A percentile compares a stretch with the other conserved stretches of the same genome.
These are phyloP conservation scores for Parascotia fuliginaria DNA, from an alignment of 2,888 invertebrate genomes.

Conservation along the genomic window DNA sequence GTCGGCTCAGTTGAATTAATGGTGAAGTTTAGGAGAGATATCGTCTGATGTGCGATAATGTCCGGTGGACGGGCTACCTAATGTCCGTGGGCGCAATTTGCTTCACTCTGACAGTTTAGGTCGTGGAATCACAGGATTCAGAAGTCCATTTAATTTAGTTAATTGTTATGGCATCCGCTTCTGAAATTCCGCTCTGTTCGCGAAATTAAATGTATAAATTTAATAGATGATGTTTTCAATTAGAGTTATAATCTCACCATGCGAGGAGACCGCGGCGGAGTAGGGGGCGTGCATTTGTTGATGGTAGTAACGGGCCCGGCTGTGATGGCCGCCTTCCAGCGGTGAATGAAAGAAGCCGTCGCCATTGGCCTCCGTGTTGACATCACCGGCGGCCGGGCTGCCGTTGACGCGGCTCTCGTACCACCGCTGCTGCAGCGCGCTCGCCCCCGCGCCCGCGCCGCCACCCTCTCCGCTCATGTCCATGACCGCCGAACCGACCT, in stretches of 20 bases:
- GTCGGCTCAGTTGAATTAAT: constrained; percentile 78
- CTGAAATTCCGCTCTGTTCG: constrained; percentile 47
- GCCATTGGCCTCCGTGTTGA: constrained; percentile 81
- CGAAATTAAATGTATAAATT: constrained; percentile 33
- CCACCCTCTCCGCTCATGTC: constrained; percentile 83
- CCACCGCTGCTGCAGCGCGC: constrained; percentile 84
- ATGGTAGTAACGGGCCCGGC: constrained; percentile 85
- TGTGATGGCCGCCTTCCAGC: constrained; percentile 83
- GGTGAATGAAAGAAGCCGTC: constrained; percentile 85
- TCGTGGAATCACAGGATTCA: constrained; percentile 59
- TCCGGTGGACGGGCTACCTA: constrained; percentile 61
- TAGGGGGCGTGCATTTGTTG: constrained; percentile 86
- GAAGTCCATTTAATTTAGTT: constrained; percentile 58
- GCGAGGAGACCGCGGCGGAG: constrained; percentile 82
- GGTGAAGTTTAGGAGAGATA: constrained; percentile 79
- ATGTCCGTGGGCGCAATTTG: constrained; percentile 69
- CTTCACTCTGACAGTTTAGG: constrained; percentile 69
- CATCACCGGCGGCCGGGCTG: constrained; percentile 80
- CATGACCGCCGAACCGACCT: constrained; percentile 78
- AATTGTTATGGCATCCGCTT: constrained; percentile 63
- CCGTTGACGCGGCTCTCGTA: constrained; percentile 85
- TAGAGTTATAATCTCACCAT: constrained; percentile 66
- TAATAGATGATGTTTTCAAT: constrained; percentile 16
- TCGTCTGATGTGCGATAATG: constrained; percentile 78
- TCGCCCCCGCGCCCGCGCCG: constrained; percentile 71